A percentile compares a stretch with the other conserved stretches of the same genome.
phyloP scores from a whole-genome alignment of 2,888 invertebrate species.

The Limnephilus auricula region DNA sequence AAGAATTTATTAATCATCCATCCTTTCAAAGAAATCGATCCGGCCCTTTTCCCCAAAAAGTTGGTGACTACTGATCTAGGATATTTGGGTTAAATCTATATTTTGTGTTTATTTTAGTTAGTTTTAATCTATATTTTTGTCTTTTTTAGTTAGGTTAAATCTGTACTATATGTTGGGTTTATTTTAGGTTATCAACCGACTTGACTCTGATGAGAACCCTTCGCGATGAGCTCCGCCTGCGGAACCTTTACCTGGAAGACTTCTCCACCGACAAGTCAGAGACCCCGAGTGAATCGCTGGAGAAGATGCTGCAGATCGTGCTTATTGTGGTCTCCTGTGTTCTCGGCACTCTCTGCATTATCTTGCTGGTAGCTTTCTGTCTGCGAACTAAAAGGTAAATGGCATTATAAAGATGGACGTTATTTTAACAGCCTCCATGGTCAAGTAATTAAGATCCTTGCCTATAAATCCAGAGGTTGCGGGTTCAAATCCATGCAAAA shows the following conservation, averaged over 20 bases:
- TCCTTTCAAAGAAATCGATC: too few species aligned
- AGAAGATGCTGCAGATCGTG: constrained; percentile 75
- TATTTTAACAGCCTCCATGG: too few species aligned
- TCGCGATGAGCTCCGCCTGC: constrained; percentile 71
- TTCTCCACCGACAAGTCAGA: constrained; percentile 72
- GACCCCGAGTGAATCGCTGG: constrained; percentile 69
- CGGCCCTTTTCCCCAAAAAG: too few species aligned
- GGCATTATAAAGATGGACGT: not conserved
- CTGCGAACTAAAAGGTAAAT: constrained; percentile 78
- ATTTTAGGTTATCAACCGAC: constrained; percentile 74
- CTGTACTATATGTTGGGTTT: constrained; percentile 27
- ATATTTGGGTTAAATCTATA: too few species aligned
- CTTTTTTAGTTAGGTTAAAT: not conserved
- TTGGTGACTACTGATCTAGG: too few species aligned
- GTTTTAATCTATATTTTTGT: too few species aligned
- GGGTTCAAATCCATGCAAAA: too few species aligned
- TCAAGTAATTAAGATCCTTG: too few species aligned
- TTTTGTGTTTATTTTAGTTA: not conserved
- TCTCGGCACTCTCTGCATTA: constrained; percentile 75
- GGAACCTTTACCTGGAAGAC: constrained; percentile 73
- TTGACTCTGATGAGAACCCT: constrained; percentile 73
- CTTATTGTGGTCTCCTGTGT: constrained; percentile 77
- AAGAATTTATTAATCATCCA: too few species aligned
- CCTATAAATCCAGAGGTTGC: too few species aligned
- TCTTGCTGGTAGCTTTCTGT: constrained; percentile 77